Percentiles rank a stretch among this genome's conserved stretches.
Evolutionary conservation across 2,797 vertebrate genomes (phyloP).

Genomic region (Cephalopachus bancanus): DNA sequence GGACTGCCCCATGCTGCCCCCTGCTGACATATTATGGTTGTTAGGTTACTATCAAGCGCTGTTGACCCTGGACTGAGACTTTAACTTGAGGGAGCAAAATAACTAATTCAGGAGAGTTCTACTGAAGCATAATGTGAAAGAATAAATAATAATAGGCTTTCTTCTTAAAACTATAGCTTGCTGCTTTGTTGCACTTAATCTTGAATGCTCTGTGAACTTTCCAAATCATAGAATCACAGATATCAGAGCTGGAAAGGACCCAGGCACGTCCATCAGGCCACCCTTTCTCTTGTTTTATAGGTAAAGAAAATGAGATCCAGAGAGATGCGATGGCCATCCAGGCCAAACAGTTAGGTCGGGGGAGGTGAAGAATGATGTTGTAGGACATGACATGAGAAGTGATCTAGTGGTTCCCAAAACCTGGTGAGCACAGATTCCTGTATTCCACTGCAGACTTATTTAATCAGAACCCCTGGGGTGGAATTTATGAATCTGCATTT

Average conservation of each 20-base stretch:
- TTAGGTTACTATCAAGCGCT: background rate
- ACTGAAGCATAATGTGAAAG: background rate
- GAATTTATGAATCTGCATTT: background rate
- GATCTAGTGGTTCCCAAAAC: background rate
- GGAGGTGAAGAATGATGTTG: background rate
- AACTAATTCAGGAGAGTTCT: conserved; percentile 32
- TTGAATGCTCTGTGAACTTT: background rate
- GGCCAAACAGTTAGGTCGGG: background rate
- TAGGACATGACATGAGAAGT: background rate
- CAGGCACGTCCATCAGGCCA: background rate
- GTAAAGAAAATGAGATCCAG: conserved; percentile 12
- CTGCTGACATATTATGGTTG: background rate
- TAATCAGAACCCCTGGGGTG: background rate
- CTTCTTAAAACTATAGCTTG: background rate
- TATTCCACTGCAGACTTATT: background rate
- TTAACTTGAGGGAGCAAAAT: background rate
- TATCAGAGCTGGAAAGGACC: background rate
- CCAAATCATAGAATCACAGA: background rate
- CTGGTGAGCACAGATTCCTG: background rate
- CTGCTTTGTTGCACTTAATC: background rate
- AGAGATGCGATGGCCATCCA: background rate
- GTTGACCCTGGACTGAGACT: background rate
- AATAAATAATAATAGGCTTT: conserved; percentile 19
- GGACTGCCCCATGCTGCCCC: background rate
- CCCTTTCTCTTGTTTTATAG: background rate